phyloP scores from a whole-genome alignment of 2,113 vertebrate species.

The Leptodactylus fuscus region DNA sequence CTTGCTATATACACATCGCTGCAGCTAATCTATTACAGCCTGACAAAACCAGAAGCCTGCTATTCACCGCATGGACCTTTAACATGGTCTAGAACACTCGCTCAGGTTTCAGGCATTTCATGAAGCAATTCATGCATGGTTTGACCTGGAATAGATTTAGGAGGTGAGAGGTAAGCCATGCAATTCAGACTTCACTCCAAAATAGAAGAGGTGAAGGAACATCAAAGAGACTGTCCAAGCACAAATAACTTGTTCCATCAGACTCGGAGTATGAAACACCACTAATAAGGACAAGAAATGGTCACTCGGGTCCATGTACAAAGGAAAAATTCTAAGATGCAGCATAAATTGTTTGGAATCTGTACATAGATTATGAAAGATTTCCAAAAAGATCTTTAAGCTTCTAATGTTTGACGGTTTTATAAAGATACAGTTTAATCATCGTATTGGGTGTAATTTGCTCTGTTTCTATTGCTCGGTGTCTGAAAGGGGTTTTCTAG shows the following conservation, averaged over 20 bases:
- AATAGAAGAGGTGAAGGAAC: conserved; percentile 10
- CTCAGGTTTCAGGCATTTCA: conserved; percentile 46
- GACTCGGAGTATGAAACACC: neutral
- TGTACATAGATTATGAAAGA: neutral
- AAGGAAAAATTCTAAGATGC: neutral
- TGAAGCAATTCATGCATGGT: conserved; percentile 12
- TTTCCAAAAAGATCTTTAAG: neutral
- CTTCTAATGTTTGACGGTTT: neutral
- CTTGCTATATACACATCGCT: conserved; percentile 33
- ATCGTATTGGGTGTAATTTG: no score
- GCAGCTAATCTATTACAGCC: conserved; percentile 50
- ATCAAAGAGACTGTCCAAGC: conserved; percentile 29
- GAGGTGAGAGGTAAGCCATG: conserved; percentile 34
- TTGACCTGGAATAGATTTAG: conserved; percentile 49
- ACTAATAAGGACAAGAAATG: neutral
- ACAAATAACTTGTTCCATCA: conserved; percentile 21
- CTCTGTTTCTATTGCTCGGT: no score
- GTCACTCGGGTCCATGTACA: neutral
- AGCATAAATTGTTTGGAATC: neutral
- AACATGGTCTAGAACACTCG: conserved; percentile 17
- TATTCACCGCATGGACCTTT: neutral
- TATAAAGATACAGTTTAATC: no score
- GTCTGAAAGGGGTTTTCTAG: no score
- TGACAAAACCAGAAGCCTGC: conserved; percentile 48
- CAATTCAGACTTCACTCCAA: conserved; percentile 32